Evolutionary conservation across 2,888 invertebrate genomes (phyloP).

Genomic region (Lypha dubia): DNA sequence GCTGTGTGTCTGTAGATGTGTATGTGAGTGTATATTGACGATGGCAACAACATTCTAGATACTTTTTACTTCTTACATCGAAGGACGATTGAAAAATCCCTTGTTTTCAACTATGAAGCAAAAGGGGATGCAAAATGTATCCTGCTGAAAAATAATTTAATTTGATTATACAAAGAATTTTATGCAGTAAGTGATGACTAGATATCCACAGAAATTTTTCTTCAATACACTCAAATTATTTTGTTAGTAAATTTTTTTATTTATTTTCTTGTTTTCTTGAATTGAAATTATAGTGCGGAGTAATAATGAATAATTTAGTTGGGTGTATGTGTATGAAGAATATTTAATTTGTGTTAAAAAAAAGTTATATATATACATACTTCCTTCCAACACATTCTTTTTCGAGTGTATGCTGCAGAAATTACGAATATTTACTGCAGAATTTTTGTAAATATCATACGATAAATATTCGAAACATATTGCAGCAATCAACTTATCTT

Average conservation of each 20-base stretch:
- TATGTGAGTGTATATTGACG: background rate
- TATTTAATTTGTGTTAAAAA: too few relatives aligned
- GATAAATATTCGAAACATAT: constrained; percentile 79
- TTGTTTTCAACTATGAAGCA: constrained; percentile 74
- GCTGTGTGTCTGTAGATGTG: background rate
- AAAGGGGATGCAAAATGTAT: constrained; percentile 77
- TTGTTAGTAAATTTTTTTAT: background rate
- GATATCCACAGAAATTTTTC: constrained; percentile 1
- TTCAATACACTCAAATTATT: background rate
- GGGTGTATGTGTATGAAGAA: too few relatives aligned
- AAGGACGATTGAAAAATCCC: constrained; percentile 57
- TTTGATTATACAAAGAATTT: constrained; percentile 79
- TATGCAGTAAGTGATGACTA: constrained; percentile 47
- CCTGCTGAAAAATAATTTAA: constrained; percentile 83
- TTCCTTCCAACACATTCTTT: constrained; percentile 26
- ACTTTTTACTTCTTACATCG: constrained; percentile 4
- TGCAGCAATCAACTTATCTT: constrained; percentile 84
- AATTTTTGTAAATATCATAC: constrained; percentile 22
- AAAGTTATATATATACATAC: too few relatives aligned
- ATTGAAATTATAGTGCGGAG: too few relatives aligned
- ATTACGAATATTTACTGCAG: constrained; percentile 25
- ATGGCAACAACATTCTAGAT: constrained; percentile 10
- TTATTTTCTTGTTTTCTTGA: too few relatives aligned
- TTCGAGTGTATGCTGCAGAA: background rate
- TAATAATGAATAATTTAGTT: too few relatives aligned